A percentile compares a stretch with the other conserved stretches of the same genome.
Conservation (phyloP, 2,888 invertebrate genomes). For the Dicranocentrus wangi region DNA sequence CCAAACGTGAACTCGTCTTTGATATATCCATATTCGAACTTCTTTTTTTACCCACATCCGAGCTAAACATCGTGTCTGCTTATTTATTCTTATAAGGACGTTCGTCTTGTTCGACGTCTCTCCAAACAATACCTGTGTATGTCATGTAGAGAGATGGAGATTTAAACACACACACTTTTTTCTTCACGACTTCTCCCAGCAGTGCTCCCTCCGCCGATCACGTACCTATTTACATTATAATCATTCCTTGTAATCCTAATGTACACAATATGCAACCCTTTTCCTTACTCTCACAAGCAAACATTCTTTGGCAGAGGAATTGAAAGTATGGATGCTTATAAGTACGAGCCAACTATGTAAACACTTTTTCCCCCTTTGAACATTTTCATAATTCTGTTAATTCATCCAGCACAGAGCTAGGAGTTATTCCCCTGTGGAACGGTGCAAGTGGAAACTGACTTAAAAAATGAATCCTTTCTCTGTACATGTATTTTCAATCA, state of each 20-base stretch:
- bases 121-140: constrained; percentile 22
- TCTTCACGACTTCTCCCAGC: constrained; percentile 4
- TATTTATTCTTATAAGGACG: not conserved
- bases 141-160: not conserved
- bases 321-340: not conserved
- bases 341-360: constrained; percentile 5
- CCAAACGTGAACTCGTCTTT: constrained; percentile 1
- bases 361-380: constrained; percentile 13
- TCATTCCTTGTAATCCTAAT: constrained; percentile 18
- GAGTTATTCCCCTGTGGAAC: too few species aligned
- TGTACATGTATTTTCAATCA: too few species aligned
- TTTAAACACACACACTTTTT: too few species aligned
- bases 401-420: constrained; percentile 2
- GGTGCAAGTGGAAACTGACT: too few species aligned
- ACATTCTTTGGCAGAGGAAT: constrained; percentile 3
- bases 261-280: not conserved
- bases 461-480: too few species aligned
- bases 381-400: constrained; percentile 12
- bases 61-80: too few species aligned
- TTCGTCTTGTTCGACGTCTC: constrained; percentile 32
- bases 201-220: constrained; percentile 20
- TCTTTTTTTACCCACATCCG: not conserved
- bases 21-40: constrained; percentile 24
- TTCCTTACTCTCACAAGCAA: constrained; percentile 1
- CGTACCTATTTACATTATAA: constrained; percentile 49